Base-by-base conservation (phyloP, 2,113 vertebrate species). In the Erythrocercus mccallii region DNA sequence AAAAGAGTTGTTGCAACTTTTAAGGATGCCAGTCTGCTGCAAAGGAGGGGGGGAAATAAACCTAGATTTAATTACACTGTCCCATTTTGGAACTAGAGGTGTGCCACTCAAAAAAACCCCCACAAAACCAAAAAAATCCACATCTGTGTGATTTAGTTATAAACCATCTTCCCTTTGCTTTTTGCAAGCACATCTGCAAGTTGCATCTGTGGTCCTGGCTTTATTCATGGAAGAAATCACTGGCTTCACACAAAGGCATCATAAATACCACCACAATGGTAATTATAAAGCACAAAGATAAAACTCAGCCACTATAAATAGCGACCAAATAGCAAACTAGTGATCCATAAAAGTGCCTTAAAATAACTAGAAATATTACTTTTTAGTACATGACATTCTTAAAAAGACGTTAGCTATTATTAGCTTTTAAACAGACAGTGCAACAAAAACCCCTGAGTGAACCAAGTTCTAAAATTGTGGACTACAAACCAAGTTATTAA, bases 311-410 rank as follows among this genome's bases (percentile, higher is more conserved):
- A 50, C 47, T 62, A 73, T 44, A 92, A 92, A 94, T 9, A 90
- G 57, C 37, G 91, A 89, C 28, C 54, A 86, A 96, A 90, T 19
- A 83, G 44, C 71, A 96, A 77, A 65, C 30, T 21, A 81, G 10
- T 70, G 80, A 94, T 62, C 47, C 72, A 77, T 42, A 13, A 1
- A 72, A 77, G 47, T 5, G 12, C 48, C 78, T 83, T 80, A 95
- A 92, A 92, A 91, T 73, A 94, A 66, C 38, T n/a, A 83, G 50
- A 86, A 90, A 68, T 51, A 78, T 1, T 64, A 91, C 12, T n/a
- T 96, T 91, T 95, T 84, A 84, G 68, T 64, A 84, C 79, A 51
- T 21, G 12, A 62, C 60, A 71, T 94, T 83, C 88, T 80, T 72
- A 96, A 51, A 76, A 82, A 69, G 16, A 72, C 5, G 35, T 50